A percentile compares a stretch with the other conserved stretches of the same genome.
Conservation (phyloP, 2,113 vertebrate species). For the Callocephalon fimbriatum region DNA sequence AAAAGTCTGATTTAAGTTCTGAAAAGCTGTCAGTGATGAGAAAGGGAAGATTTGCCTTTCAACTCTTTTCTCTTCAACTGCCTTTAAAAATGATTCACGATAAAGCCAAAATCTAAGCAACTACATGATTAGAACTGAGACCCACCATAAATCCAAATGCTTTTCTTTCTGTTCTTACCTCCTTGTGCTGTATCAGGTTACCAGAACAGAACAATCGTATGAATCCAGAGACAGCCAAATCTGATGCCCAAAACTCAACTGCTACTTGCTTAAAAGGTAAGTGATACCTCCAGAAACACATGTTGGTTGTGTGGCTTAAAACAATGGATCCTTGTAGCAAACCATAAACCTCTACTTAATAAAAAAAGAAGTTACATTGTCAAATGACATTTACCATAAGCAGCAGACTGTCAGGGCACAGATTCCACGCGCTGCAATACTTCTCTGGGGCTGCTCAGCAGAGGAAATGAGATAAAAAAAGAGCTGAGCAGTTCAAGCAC, state of each 20-base stretch:
- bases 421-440: neutral
- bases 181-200: slow-evolving; percentile 47
- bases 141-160: slow-evolving; percentile 54
- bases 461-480: slow-evolving; percentile 24
- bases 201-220: slow-evolving; percentile 25
- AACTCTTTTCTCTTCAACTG: slow-evolving; percentile 70
- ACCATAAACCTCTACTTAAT: neutral
- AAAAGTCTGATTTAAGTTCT: slow-evolving; percentile 66
- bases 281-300: slow-evolving; percentile 29
- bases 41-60: slow-evolving; percentile 71
- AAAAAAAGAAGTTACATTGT: neutral
- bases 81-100: slow-evolving; percentile 76
- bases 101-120: slow-evolving; percentile 42
- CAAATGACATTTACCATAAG: slow-evolving; percentile 67
- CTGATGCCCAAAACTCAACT: neutral
- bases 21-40: slow-evolving; percentile 65
- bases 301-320: neutral
- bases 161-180: slow-evolving; percentile 53
- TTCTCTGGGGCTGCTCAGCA: neutral
- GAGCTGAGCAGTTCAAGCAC: neutral
- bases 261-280: slow-evolving; percentile 41
- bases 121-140: slow-evolving; percentile 65
- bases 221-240: neutral
- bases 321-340: slow-evolving; percentile 70
- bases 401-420: slow-evolving; percentile 8